Base-by-base conservation (phyloP, 1,140 invertebrate genomes). In the Penaeus vannamei region DNA sequence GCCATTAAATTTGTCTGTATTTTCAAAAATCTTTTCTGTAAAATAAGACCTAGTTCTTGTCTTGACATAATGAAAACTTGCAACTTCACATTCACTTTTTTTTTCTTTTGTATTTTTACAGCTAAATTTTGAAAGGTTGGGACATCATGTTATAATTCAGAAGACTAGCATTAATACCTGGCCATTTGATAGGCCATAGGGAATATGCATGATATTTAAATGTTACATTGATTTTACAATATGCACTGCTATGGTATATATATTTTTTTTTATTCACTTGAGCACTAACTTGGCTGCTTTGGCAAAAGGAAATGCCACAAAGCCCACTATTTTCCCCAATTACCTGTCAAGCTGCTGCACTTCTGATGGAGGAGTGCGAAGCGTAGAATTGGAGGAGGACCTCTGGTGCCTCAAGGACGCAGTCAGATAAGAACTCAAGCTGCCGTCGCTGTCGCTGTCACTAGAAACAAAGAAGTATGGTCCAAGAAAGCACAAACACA, bases 351-450 rank as follows among this genome's bases (percentile, higher is more conserved):
- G 86, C 90, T 88, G 90, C 22, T 85, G 90, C 90, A 89, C 87
- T 84, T 89, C 87, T 17, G 87, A 89, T 36, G 87, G 87, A 60
- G 86, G 82, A 64, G 86, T 88, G 82, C 83, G 86, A 62, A 89
- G 84, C 26, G 87, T 89, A 72, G 87, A 86, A 62, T 85, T 86
- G 60, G 87, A 86, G 76, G 90, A 82, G 66, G 88, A 88, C 81
- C 86, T 64, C 84, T 86, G 79, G 23, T 86, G 84, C 82, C 53
- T 90, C 62, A 90, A 61, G 66, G 88, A 88, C 66, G 91, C 89
- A 81, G 91, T 87, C 84, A 91, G 89, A 87, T 90, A 91, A 88
- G 87, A 88, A 62, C 88, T 90, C 85, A 91, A 90, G 86, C 91
- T 91, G 82, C 85, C 86, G 61, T 91, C 91, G 82, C 88, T 90